Percentiles rank a stretch among this genome's conserved stretches.
phyloP scores from a whole-genome alignment of 2,888 invertebrate genomes.

The Noctuana brunneofusca region DNA sequence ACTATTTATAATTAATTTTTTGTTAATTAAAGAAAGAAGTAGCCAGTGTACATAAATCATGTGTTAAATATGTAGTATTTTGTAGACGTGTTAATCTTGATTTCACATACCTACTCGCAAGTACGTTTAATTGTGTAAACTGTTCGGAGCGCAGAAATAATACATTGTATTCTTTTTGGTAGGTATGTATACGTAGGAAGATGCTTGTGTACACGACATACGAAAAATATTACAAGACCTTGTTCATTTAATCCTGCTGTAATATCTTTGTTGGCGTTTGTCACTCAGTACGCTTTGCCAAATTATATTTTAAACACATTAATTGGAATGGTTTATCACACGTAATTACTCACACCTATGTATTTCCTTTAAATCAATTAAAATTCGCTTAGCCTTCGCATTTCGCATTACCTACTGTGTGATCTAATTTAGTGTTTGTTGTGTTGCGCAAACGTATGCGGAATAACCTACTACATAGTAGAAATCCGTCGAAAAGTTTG shows the following conservation, averaged over 20 bases:
- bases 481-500: not conserved
- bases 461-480: too few relatives aligned
- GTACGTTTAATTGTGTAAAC: constrained; percentile 8
- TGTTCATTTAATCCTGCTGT: not conserved
- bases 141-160: not conserved
- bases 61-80: not conserved
- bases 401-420: too few relatives aligned
- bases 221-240: not conserved
- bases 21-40: too few relatives aligned
- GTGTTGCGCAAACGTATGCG: too few relatives aligned
- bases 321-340: not conserved
- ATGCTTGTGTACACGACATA: not conserved
- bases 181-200: not conserved
- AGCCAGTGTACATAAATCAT: too few relatives aligned
- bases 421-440: not conserved
- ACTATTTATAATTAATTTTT: too few relatives aligned
- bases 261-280: not conserved
- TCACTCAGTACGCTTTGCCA: not conserved
- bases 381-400: too few relatives aligned
- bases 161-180: not conserved
- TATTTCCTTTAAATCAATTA: too few relatives aligned
- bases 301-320: not conserved
- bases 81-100: constrained; percentile 19
- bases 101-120: not conserved
- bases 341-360: too few relatives aligned